Conservation (phyloP, 2,888 invertebrate genomes). For the Calliopum simillimum region DNA sequence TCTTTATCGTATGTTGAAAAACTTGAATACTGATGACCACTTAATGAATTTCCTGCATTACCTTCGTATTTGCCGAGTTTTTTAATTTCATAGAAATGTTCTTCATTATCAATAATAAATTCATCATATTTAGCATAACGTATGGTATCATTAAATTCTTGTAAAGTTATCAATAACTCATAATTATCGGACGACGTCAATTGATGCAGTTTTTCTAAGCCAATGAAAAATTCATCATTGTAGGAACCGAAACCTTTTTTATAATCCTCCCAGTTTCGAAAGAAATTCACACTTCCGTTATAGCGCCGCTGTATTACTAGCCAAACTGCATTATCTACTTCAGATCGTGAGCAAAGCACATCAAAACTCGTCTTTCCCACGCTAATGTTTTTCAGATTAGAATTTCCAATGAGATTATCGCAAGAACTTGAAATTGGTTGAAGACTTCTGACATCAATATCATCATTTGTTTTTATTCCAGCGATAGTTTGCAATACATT, state of each 20-base stretch:
- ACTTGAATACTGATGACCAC: constrained; percentile 50
- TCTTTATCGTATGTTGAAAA: constrained; percentile 54
- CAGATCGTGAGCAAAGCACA: too few relatives aligned
- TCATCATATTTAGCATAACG: constrained; percentile 49
- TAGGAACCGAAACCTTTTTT: constrained; percentile 50
- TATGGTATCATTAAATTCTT: constrained; percentile 38
- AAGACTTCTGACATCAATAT: too few relatives aligned
- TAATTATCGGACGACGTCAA: constrained; percentile 44
- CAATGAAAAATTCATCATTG: constrained; percentile 51
- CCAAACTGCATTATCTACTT: constrained; percentile 39
- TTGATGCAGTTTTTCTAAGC: constrained; percentile 49
- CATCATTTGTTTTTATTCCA: too few relatives aligned
- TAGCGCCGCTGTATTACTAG: constrained; percentile 49
- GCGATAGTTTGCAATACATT: too few relatives aligned
- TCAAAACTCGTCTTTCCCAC: too few relatives aligned
- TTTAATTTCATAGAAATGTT: constrained; percentile 48
- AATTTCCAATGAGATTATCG: too few relatives aligned
- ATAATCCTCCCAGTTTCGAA: constrained; percentile 47
- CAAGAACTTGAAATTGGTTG: too few relatives aligned
- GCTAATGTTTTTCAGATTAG: too few relatives aligned
- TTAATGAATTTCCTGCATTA: constrained; percentile 50
- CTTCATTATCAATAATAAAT: constrained; percentile 49
- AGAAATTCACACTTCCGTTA: constrained; percentile 49
- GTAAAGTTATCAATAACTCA: constrained; percentile 47
- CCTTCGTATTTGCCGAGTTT: constrained; percentile 47